Evolutionary conservation across 2,888 invertebrate species (phyloP).

Genomic region (Callinectes sapidus): DNA sequence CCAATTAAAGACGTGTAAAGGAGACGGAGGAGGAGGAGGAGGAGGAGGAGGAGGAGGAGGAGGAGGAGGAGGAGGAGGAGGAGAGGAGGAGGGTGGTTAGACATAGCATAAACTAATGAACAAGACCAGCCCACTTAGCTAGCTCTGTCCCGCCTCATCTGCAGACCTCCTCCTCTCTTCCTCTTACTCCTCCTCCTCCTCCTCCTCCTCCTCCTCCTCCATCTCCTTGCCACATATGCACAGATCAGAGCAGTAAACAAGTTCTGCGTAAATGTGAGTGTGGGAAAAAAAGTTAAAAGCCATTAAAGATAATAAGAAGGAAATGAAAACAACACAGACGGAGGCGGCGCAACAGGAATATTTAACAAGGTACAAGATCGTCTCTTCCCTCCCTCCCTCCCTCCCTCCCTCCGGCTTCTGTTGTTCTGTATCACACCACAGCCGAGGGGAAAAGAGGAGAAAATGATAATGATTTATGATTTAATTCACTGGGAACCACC

Average conservation of each 20-base stretch:
- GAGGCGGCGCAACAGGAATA: neutral
- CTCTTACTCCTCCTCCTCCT: no score
- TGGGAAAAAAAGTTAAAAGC: neutral
- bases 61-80: slow-evolving; percentile 7
- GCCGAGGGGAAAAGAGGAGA: neutral
- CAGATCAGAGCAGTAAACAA: neutral
- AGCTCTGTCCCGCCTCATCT: neutral
- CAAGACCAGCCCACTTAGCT: neutral
- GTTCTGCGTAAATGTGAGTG: neutral
- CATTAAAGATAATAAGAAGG: neutral
- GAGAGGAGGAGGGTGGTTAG: neutral
- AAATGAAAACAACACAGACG: neutral
- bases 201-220: no score
- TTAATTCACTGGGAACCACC: neutral
- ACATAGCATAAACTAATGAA: neutral
- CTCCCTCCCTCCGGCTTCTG: no score
- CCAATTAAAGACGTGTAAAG: slow-evolving; percentile 26
- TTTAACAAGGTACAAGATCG: neutral
- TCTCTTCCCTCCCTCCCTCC: neutral
- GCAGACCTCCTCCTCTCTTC: neutral
- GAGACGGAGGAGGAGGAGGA: neutral
- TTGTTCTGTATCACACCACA: neutral
- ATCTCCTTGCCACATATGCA: neutral
- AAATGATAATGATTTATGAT: slow-evolving; percentile 1
- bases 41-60: neutral